A percentile compares a stretch with the other conserved stretches of the same genome.
These are phyloP conservation scores for Ciconia nigra DNA, from an alignment of 2,797 vertebrate species.

Conservation along the genomic window DNA sequence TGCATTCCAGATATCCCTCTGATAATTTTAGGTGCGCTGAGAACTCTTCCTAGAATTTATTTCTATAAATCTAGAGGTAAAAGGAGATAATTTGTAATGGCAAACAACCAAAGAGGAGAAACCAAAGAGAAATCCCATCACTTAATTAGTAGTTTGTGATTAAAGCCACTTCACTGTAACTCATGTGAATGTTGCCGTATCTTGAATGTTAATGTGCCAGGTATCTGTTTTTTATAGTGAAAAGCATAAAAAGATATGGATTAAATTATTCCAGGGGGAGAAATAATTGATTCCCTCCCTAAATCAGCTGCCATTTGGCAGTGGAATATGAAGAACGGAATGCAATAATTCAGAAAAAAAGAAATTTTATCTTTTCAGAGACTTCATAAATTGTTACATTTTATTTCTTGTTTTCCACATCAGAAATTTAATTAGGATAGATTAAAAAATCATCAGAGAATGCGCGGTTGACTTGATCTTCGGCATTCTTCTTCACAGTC, in stretches of 20 bases:
- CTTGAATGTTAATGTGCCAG: neutral
- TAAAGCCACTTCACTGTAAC: neutral
- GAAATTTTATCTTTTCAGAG: neutral
- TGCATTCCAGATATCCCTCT: neutral
- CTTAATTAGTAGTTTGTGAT: neutral
- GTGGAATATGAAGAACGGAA: neutral
- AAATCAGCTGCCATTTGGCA: neutral
- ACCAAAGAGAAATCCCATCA: neutral
- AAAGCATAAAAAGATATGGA: neutral
- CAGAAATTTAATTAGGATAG: neutral
- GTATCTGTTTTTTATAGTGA: neutral
- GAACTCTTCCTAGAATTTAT: neutral
- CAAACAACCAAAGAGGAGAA: neutral
- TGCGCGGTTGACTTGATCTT: neutral
- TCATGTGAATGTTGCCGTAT: neutral
- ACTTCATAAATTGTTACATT: neutral
- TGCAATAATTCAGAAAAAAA: neutral
- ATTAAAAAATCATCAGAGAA: neutral
- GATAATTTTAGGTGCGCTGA: neutral
- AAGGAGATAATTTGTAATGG: neutral
- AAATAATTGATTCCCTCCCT: neutral
- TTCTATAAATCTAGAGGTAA: neutral
- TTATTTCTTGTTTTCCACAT: slow-evolving; percentile 9
- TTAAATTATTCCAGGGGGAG: neutral
- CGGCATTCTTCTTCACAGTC: neutral